These are phyloP conservation scores for Saccostrea cuccullata DNA, from an alignment of 1,140 invertebrate genomes.

Conservation along the genomic window DNA sequence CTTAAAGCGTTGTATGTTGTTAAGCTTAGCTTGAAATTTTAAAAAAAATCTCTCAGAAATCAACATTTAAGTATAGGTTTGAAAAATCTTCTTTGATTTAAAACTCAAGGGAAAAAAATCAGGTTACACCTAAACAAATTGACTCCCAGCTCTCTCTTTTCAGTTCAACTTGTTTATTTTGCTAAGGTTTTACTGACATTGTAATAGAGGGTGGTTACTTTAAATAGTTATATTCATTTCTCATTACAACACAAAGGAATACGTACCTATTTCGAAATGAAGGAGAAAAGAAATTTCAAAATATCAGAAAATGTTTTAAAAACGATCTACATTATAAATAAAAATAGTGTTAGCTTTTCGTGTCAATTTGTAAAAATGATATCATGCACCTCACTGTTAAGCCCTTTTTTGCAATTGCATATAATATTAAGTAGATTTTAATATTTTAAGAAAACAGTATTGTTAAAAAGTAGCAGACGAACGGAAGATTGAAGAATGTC, in stretches of 20 bases:
- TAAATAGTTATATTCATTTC: neutral
- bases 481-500: neutral
- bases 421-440: neutral
- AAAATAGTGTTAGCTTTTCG: neutral
- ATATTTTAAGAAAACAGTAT: conserved; percentile 7
- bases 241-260: neutral
- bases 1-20: no score
- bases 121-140: neutral
- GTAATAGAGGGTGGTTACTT: conserved; percentile 4
- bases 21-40: no score
- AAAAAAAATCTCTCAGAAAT: no score
- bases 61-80: no score
- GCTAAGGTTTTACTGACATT: neutral
- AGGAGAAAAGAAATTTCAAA: neutral
- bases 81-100: no score
- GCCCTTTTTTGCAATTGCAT: neutral
- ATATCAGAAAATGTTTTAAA: neutral
- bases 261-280: neutral
- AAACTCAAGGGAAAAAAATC: no score
- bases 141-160: neutral
- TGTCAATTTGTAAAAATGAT: neutral
- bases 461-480: neutral
- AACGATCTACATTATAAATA: neutral
- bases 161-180: neutral
- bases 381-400: neutral